phyloP scores from a whole-genome alignment of 2,888 invertebrate species.

The Nomada fucata region DNA sequence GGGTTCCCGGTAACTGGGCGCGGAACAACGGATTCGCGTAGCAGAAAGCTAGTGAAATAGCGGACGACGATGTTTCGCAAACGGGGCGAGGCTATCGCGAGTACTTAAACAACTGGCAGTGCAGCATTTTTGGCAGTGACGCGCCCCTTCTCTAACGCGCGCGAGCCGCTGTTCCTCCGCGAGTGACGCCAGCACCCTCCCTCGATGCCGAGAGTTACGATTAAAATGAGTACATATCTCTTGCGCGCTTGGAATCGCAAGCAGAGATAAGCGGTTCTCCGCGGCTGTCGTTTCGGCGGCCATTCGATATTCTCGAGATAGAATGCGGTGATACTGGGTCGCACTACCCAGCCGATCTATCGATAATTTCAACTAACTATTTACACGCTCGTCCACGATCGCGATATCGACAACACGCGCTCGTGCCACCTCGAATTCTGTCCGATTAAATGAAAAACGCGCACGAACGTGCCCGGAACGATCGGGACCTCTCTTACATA shows the following conservation, averaged over 20 bases:
- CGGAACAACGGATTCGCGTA: not conserved
- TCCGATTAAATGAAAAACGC: constrained; percentile 2
- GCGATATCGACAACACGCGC: constrained; percentile 17
- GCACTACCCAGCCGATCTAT: constrained; percentile 15
- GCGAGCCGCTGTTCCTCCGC: constrained; percentile 18
- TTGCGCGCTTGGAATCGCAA: constrained; percentile 27
- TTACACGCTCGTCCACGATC: constrained; percentile 58
- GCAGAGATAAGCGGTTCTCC: constrained; percentile 19
- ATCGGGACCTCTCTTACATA: constrained; percentile 31
- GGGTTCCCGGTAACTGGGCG: not conserved
- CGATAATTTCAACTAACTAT: constrained; percentile 72
- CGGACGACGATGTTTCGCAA: not conserved
- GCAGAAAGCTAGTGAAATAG: not conserved
- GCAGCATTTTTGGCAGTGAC: constrained; percentile 70
- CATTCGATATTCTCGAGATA: not conserved
- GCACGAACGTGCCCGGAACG: not conserved
- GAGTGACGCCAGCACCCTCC: not conserved
- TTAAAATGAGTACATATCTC: constrained; percentile 23
- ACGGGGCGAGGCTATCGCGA: constrained; percentile 1
- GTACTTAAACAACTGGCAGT: constrained; percentile 55
- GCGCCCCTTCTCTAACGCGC: constrained; percentile 44
- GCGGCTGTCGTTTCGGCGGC: not conserved
- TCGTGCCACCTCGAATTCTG: not conserved
- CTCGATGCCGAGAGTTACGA: constrained; percentile 15
- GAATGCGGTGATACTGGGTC: not conserved